Evolutionary conservation across 2,113 vertebrate species (phyloP).

Genomic region (Antidorcas marsupialis): DNA sequence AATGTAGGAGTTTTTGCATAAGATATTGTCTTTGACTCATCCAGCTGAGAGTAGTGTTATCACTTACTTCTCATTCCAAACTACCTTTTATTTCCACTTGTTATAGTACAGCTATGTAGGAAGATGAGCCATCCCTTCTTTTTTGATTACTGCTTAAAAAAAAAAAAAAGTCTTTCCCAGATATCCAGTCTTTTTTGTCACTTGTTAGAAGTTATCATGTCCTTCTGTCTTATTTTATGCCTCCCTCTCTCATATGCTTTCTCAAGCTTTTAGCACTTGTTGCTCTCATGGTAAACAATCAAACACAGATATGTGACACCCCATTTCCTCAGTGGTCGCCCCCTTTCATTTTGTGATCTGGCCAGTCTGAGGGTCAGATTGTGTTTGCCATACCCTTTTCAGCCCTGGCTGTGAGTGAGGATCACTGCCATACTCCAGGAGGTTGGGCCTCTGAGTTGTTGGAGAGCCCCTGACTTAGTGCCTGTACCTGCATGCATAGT

Average conservation of each 20-base stretch:
- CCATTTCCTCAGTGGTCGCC: not conserved
- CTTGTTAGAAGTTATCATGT: not conserved
- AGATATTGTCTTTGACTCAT: not conserved
- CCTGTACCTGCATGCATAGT: fast-evolving
- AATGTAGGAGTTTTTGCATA: not conserved
- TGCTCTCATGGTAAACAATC: not conserved
- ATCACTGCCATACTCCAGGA: not conserved
- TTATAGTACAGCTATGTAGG: fast-evolving
- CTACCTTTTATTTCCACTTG: not conserved
- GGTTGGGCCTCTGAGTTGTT: not conserved
- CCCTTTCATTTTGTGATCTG: not conserved
- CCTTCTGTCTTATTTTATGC: not conserved
- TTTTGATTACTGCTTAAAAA: not conserved
- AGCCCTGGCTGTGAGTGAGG: not conserved
- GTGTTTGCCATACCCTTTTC: conserved; percentile 5
- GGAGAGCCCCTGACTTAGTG: not conserved
- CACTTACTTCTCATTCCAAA: not conserved
- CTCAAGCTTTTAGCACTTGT: not conserved
- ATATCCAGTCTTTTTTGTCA: not conserved
- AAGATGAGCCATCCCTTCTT: not conserved
- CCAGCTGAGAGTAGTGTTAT: not conserved
- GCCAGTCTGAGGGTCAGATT: not conserved
- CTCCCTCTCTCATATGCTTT: not conserved
- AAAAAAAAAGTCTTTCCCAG: not conserved
- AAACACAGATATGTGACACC: not conserved